These are phyloP conservation scores for Euura saliciscinereae DNA, from an alignment of 1,140 invertebrate species.

Conservation along the genomic window DNA sequence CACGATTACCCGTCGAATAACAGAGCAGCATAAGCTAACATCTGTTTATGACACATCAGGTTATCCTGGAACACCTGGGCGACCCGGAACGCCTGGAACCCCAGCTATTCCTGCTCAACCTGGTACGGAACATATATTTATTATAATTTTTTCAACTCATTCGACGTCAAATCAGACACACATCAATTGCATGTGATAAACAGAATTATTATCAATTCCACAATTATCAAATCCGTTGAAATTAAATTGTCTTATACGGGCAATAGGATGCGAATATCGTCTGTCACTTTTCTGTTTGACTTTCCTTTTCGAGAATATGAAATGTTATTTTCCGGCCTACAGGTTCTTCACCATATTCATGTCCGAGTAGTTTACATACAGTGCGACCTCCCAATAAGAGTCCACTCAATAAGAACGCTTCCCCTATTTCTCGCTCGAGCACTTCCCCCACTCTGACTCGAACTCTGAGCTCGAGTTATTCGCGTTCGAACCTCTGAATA, in stretches of 20 bases:
- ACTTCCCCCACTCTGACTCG: too few relatives aligned
- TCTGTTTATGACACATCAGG: neutral
- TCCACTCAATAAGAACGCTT: too few relatives aligned
- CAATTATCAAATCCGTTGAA: slow-evolving; percentile 16
- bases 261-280: neutral
- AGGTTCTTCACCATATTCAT: too few relatives aligned
- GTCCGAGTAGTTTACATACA: slow-evolving; percentile 15
- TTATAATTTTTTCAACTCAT: slow-evolving; percentile 18
- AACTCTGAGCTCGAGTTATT: too few relatives aligned
- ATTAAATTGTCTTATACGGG: neutral
- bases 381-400: too few relatives aligned
- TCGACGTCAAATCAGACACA: too few relatives aligned
- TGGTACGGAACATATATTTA: slow-evolving; percentile 30
- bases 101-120: neutral
- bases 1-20: slow-evolving; percentile 11
- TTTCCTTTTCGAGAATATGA: too few relatives aligned
- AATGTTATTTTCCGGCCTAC: too few relatives aligned
- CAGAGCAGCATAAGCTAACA: neutral
- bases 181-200: too few relatives aligned
- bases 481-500: too few relatives aligned
- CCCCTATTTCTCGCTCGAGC: too few relatives aligned
- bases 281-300: too few relatives aligned
- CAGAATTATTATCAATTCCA: slow-evolving; percentile 19
- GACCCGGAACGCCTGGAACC: slow-evolving; percentile 35
- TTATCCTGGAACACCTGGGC: slow-evolving; percentile 36